Percentiles rank a stretch among this genome's conserved stretches.
These are phyloP conservation scores for Epinotia brunnichana DNA, from an alignment of 2,888 invertebrate species.

Conservation along the genomic window DNA sequence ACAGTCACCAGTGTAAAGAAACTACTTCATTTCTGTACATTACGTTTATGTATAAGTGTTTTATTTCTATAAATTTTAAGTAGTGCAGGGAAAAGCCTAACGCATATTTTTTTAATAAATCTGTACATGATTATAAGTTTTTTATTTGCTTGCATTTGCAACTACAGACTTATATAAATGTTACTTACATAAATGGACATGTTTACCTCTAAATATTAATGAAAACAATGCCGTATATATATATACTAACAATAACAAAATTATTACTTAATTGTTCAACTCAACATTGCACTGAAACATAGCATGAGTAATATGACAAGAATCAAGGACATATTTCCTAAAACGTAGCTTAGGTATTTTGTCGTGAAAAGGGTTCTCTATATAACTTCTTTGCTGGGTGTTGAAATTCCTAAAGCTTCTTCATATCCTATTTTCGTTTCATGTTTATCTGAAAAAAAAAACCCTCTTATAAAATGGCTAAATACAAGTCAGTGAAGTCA, in stretches of 20 bases:
- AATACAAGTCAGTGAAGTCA: no score
- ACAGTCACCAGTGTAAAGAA: constrained; percentile 11
- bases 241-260: constrained; percentile 61
- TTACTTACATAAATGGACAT: constrained; percentile 75
- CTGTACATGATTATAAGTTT: constrained; percentile 77
- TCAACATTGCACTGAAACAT: constrained; percentile 76
- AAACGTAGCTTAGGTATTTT: constrained; percentile 42
- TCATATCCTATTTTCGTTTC: constrained; percentile 91
- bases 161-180: constrained; percentile 70
- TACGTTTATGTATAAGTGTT: constrained; percentile 12
- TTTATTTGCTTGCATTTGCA: constrained; percentile 62
- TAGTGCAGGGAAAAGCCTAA: constrained; percentile 44
- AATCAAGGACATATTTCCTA: constrained; percentile 53
- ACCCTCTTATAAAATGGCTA: background rate
- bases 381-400: constrained; percentile 93
- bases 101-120: constrained; percentile 68
- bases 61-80: constrained; percentile 14
- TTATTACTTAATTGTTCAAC: constrained; percentile 73
- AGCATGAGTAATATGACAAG: constrained; percentile 65
- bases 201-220: constrained; percentile 68
- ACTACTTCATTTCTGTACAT: constrained; percentile 11
- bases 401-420: constrained; percentile 95
- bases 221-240: constrained; percentile 67
- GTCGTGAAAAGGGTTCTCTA: constrained; percentile 69
- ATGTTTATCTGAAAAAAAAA: constrained; percentile 70